Base-by-base conservation (phyloP, 2,797 vertebrate genomes). In the Chrysocyon brachyurus region DNA sequence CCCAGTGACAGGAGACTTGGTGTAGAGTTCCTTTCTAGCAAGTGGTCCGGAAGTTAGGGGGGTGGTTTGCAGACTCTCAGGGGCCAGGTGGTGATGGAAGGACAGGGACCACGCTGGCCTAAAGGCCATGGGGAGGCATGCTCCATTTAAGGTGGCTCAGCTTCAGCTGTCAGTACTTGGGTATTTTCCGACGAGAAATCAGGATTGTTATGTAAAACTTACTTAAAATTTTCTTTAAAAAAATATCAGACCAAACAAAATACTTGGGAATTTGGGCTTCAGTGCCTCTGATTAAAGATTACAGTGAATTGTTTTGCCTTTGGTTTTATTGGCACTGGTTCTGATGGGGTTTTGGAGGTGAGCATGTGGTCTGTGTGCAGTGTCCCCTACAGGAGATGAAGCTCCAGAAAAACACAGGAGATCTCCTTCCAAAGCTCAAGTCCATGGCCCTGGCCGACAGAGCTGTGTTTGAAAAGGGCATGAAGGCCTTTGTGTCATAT, bases 401-500 rank as follows among this genome's bases (percentile, higher is more conserved):
- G 1, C 98, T 98, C 0, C 96, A 99, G 78, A 95, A 87, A 0
- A 98, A 99, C 0, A 99, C 99, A 5, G 98, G 98, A 4, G 99
- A 99, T 64, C 98, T 99, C 56, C 98, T 99, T 36, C 99, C 99
- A 28, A 99, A 99, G 95, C 98, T 99, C 93, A 98, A 99, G 98
- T 96, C 99, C 52, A 95, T 99, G 99, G 99, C 99, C 33, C 93
- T 99, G 86, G 98, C 98, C 0, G 99, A 99, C 98, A 98, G 99
- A 19, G 99, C 99, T 0, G 63, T 99, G 97, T 99, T 99, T 21
- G 99, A 99, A 93, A 99, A 99, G 59, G 99, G 99, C 88, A 99
- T 99, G 99, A 99, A 98, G 94, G 99, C 99, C 0, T 99, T 99
- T 31, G 99, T 99, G 73, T 99, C 99, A 0, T 99, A 95, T 0